phyloP scores from a whole-genome alignment of 2,888 invertebrate genomes.

The Yponomeuta malinellus region DNA sequence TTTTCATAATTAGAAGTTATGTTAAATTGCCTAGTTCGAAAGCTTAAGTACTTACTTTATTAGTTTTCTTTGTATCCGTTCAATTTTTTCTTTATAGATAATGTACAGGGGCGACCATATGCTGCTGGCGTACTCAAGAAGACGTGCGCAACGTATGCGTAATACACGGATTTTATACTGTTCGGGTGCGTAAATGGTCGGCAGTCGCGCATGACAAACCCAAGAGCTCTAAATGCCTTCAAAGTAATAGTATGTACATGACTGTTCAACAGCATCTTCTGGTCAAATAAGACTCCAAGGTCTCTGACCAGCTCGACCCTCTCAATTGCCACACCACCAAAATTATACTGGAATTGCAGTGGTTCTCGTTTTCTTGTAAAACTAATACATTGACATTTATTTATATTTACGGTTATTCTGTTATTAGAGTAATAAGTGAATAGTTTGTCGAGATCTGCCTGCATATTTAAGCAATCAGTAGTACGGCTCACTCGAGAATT shows the following conservation, averaged over 20 bases:
- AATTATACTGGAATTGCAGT: not conserved
- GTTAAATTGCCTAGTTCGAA: too few species aligned
- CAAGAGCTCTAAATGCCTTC: too few species aligned
- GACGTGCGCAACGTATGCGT: not conserved
- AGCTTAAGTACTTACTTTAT: too few species aligned
- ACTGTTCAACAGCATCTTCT: not conserved
- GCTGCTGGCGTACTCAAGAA: too few species aligned
- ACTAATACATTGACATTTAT: slow-evolving; percentile 9
- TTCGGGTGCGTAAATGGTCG: not conserved
- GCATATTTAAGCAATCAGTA: too few species aligned
- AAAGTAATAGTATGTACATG: not conserved
- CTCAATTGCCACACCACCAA: not conserved
- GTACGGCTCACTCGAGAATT: not conserved
- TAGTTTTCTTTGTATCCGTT: too few species aligned
- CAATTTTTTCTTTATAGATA: too few species aligned
- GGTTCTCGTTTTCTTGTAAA: not conserved
- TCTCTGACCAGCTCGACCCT: not conserved
- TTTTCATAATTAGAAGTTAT: too few species aligned
- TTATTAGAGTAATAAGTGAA: not conserved
- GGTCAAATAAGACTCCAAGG: slow-evolving; percentile 4
- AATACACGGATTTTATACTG: not conserved
- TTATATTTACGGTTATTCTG: not conserved
- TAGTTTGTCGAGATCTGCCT: not conserved
- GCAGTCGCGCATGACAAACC: not conserved
- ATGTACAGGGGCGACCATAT: too few species aligned